These are phyloP conservation scores for Nyctalus aviator DNA, from an alignment of 2,797 vertebrate genomes.

Conservation along the genomic window DNA sequence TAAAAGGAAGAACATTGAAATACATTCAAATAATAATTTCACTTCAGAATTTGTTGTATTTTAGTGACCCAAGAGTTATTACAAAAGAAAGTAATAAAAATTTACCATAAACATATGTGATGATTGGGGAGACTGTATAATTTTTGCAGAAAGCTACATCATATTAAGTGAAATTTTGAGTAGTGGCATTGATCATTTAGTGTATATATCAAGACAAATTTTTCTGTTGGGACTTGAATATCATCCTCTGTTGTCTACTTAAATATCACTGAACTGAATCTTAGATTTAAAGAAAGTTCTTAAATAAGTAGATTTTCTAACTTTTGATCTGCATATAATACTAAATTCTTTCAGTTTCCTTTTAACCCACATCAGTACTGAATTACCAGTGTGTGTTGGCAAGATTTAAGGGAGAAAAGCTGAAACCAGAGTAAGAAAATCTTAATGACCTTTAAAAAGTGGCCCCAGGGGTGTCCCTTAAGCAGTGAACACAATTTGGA, in stretches of 20 bases:
- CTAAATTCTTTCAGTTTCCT: slow-evolving; percentile 74
- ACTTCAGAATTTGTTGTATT: neutral
- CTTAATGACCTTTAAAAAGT: slow-evolving; percentile 85
- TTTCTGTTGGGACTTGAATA: neutral
- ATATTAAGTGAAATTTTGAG: neutral
- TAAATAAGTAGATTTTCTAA: slow-evolving; percentile 3
- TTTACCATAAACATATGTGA: neutral
- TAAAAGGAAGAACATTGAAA: neutral
- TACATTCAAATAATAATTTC: neutral
- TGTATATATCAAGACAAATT: neutral
- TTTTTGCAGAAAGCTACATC: neutral
- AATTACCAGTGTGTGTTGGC: slow-evolving; percentile 82
- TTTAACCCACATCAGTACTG: slow-evolving; percentile 74
- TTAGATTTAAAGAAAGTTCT: slow-evolving; percentile 39
- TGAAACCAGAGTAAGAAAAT: slow-evolving; percentile 83
- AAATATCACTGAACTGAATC: slow-evolving; percentile 11
- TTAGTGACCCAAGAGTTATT: slow-evolving; percentile 33
- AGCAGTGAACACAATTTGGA: slow-evolving; percentile 87
- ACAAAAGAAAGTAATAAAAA: slow-evolving; percentile 24
- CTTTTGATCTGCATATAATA: neutral
- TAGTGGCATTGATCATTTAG: neutral
- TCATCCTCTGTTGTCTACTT: slow-evolving; percentile 47
- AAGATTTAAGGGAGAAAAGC: slow-evolving; percentile 85
- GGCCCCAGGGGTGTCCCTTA: slow-evolving; percentile 85
- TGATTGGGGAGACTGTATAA: neutral